Conservation (phyloP, 2,888 invertebrate genomes). For the Eupeodes latifasciatus region DNA sequence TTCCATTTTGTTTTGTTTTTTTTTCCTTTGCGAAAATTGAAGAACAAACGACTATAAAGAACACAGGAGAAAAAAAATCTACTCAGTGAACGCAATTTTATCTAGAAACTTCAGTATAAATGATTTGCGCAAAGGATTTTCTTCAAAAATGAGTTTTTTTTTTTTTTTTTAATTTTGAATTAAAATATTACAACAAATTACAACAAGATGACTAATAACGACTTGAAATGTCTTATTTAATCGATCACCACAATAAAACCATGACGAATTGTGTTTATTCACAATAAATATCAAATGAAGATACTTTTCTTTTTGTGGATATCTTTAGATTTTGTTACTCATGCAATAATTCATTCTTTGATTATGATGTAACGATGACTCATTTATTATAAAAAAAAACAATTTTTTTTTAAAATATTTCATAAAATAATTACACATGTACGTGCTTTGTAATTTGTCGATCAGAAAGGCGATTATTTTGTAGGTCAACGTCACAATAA, state of each 20-base stretch:
- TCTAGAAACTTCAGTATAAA: not conserved
- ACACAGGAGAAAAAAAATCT: not conserved
- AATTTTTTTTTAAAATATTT: too few species aligned
- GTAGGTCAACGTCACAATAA: too few species aligned
- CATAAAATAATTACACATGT: too few species aligned
- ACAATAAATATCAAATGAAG: slow-evolving; percentile 2
- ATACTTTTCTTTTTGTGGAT: not conserved
- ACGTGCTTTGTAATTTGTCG: too few species aligned
- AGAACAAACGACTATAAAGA: not conserved
- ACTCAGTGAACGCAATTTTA: not conserved
- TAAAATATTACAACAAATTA: not conserved
- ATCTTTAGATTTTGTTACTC: not conserved
- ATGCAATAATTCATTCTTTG: not conserved
- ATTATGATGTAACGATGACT: not conserved
- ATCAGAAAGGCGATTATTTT: too few species aligned
- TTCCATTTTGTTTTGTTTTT: not conserved
- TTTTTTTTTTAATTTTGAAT: not conserved
- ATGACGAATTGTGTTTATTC: not conserved
- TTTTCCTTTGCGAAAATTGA: not conserved
- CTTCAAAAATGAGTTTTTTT: not conserved
- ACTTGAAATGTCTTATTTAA: not conserved
- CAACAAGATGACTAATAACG: not conserved
- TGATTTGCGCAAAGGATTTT: not conserved
- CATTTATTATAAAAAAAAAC: not conserved
- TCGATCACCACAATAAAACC: not conserved